Conservation (phyloP, 2,888 invertebrate species). For the Venustoraphidia nigricollis region DNA sequence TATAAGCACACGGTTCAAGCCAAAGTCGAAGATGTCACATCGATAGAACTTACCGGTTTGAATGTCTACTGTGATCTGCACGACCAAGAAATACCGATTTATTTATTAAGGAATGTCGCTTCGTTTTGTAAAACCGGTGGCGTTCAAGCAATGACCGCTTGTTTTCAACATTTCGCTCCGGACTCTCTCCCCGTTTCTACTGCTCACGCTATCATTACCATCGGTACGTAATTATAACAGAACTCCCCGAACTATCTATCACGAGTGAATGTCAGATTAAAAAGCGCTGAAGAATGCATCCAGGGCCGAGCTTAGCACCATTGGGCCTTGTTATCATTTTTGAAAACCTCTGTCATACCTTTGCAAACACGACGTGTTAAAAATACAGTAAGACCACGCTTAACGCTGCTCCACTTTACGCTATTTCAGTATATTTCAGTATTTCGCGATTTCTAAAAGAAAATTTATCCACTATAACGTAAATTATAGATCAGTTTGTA, state of each 20-base stretch:
- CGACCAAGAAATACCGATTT: constrained; percentile 86
- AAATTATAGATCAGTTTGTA: too few species aligned
- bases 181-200: constrained; percentile 67
- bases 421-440: too few species aligned
- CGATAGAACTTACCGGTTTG: constrained; percentile 67
- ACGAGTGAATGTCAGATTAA: too few species aligned
- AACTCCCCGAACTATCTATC: too few species aligned
- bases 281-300: not conserved
- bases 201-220: constrained; percentile 83
- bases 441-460: too few species aligned
- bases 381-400: too few species aligned
- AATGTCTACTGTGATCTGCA: constrained; percentile 80
- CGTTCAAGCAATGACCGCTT: constrained; percentile 70
- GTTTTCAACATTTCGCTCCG: constrained; percentile 65
- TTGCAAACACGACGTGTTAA: too few species aligned
- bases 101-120: constrained; percentile 80
- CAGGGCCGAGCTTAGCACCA: too few species aligned
- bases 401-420: too few species aligned
- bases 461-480: too few species aligned
- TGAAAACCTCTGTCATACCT: too few species aligned
- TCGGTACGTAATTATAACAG: constrained; percentile 26
- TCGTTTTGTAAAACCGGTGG: constrained; percentile 86
- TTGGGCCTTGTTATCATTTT: too few species aligned
- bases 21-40: constrained; percentile 65
- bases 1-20: constrained; percentile 72